Base-by-base conservation (phyloP, 2,113 vertebrate species). In the Neoarius graeffei region DNA sequence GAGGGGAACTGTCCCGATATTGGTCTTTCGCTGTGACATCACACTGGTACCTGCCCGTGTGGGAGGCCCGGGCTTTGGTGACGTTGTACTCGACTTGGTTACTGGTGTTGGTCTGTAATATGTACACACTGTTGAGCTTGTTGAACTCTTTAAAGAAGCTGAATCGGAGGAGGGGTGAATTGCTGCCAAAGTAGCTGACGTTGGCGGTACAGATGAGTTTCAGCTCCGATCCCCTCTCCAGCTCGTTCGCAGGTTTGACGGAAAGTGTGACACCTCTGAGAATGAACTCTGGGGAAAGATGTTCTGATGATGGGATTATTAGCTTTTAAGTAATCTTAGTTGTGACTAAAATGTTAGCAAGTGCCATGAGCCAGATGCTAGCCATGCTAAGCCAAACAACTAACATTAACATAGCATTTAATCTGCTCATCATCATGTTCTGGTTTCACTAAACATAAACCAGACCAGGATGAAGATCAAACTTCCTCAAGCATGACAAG, bases 41-140 rank as follows among this genome's bases (percentile, higher is more conserved):
- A 83, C 95, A 96, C 27, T n/a, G 81, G 77, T 95, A 96, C 10
- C 17, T 93, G 50, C 94, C 95, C 0, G 59, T 89, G 90, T 95
- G 84, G 62, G 85, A 90, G 23, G 92, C 91, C 73, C 93, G 90
- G 86, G 87, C 92, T 0, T 85, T 17, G 0, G 1, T 15, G 74
- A 96, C 93, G 0, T 0, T 50, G 90, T 93, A 92, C 7, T 81
- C 10, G 0, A 90, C 52, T 1, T 90, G 87, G 7, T 92, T 86
- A 0, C 73, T 50, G 73, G 74, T 74, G 87, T 62, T 89, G 80
- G 62, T 88, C 67, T 93, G 0, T 0, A 0, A 0, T 0, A 15
- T 35, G 66, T 25, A 0, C 27, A 83, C 0, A 0, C 0, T 2
- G 3, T 56, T 19, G 48, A 56, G 50, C 23, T 48, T 27, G 14